phyloP scores from a whole-genome alignment of 2,113 vertebrate species.

The Serinus canaria region DNA sequence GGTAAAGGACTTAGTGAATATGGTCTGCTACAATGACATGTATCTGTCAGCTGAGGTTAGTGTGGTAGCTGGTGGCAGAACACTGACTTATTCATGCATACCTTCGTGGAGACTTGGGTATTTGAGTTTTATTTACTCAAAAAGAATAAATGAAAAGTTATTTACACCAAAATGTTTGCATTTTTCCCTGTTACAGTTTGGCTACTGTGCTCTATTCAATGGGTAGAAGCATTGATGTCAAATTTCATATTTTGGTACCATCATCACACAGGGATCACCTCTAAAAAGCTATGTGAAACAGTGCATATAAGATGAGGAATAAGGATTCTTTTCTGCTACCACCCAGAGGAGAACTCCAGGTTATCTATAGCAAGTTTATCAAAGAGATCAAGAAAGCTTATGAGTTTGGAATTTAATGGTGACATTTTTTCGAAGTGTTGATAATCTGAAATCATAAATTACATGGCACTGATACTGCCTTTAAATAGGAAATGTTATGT shows the following conservation, averaged over 20 bases:
- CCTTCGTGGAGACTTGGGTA: background rate
- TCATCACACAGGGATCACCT: rapidly evolving
- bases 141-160: background rate
- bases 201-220: background rate
- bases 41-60: background rate
- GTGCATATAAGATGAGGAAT: background rate
- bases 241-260: background rate
- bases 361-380: background rate
- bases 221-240: background rate
- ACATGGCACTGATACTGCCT: background rate
- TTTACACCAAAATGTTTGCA: background rate
- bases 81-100: background rate
- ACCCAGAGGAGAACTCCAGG: background rate
- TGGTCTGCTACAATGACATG: background rate
- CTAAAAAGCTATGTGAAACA: background rate
- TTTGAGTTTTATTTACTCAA: background rate
- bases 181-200: background rate
- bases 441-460: constrained; percentile 18
- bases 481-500: constrained; percentile 38
- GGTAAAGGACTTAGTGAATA: background rate
- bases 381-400: background rate
- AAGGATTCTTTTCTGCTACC: background rate
- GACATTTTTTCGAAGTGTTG: background rate
- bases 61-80: background rate
- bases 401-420: background rate